phyloP scores from a whole-genome alignment of 2,797 vertebrate species.

The Threskiornis aethiopicus region DNA sequence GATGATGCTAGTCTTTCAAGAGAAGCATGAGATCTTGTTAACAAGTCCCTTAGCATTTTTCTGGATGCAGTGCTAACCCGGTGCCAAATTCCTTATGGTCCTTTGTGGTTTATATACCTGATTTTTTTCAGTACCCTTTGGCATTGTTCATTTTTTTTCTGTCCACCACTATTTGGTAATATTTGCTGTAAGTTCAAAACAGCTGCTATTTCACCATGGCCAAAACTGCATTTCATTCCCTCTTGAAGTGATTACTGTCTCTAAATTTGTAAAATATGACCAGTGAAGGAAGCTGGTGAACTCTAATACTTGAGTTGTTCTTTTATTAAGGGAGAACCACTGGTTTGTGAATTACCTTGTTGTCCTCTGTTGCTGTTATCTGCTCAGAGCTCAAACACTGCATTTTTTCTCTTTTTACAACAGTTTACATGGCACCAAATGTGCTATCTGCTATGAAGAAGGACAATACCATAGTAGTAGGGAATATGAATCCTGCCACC shows the following conservation, averaged over 20 bases:
- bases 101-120: background rate
- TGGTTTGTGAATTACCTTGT: background rate
- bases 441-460: constrained; percentile 83
- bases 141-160: background rate
- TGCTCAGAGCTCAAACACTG: background rate
- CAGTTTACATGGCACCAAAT: constrained; percentile 86
- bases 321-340: background rate
- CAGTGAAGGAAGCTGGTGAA: background rate
- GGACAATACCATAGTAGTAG: constrained; percentile 86
- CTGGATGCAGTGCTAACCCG: background rate
- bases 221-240: background rate
- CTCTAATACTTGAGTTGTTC: background rate
- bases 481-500: constrained; percentile 85
- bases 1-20: background rate
- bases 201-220: background rate
- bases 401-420: background rate
- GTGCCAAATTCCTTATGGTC: background rate
- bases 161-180: background rate
- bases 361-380: background rate
- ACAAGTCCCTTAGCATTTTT: background rate
- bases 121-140: background rate
- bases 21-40: background rate
- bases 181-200: background rate
- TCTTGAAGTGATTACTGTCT: background rate
- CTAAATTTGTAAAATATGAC: background rate